phyloP scores from a whole-genome alignment of 2,113 vertebrate species.

The Lycocorax pyrrhopterus region DNA sequence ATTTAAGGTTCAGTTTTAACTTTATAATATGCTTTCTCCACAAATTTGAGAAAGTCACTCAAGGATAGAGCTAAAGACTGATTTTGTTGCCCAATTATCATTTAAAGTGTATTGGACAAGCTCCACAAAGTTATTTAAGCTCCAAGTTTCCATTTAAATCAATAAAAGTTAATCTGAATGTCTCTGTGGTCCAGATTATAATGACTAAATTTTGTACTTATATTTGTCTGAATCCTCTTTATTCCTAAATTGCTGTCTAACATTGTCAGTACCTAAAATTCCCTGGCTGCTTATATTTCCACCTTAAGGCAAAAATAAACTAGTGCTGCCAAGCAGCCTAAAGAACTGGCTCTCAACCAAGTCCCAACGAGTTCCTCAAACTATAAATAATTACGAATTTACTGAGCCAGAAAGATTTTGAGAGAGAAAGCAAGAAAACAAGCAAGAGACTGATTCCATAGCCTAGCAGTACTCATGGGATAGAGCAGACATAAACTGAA shows the following conservation, averaged over 20 bases:
- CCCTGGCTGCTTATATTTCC: background rate
- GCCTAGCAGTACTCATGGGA: background rate
- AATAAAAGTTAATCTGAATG: background rate
- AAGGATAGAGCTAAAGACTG: background rate
- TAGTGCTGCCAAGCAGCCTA: constrained; percentile 13
- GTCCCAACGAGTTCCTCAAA: background rate
- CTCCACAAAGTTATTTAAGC: background rate
- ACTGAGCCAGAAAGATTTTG: constrained; percentile 4
- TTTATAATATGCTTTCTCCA: background rate
- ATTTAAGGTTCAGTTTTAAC: background rate
- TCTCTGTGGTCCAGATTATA: background rate
- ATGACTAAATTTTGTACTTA: background rate
- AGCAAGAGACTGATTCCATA: background rate
- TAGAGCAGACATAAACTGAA: background rate
- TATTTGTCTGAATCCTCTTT: background rate
- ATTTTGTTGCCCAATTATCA: background rate
- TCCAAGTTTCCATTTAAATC: background rate
- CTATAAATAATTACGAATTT: constrained; percentile 41
- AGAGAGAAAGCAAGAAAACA: constrained; percentile 22
- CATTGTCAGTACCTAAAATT: background rate
- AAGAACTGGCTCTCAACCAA: constrained; percentile 30
- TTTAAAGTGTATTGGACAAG: background rate
- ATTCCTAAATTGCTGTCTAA: background rate
- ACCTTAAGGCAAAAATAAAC: constrained; percentile 11
- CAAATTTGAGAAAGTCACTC: background rate